Percentiles rank a stretch among this genome's conserved stretches.
phyloP scores from a whole-genome alignment of 2,113 vertebrate species.

The Morone saxatilis region DNA sequence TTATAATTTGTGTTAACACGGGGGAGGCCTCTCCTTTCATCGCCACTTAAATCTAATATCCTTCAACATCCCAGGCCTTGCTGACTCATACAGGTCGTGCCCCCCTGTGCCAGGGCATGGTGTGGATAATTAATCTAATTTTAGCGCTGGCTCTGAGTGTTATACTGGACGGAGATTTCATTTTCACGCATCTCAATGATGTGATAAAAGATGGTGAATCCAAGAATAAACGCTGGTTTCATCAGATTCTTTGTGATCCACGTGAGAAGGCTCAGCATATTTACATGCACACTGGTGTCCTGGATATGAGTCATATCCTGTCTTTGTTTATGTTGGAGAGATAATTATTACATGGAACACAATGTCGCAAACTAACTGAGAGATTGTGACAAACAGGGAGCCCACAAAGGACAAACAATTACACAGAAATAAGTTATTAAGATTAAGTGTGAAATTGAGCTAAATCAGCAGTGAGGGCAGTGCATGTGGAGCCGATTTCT shows the following conservation, averaged over 20 bases:
- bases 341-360: neutral
- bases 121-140: conserved; percentile 73
- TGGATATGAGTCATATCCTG: neutral
- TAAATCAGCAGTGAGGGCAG: neutral
- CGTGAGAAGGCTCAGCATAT: neutral
- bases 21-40: conserved; percentile 55
- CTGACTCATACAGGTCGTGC: conserved; percentile 60
- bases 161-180: conserved; percentile 21
- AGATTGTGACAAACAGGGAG: neutral
- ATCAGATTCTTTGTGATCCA: neutral
- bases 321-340: neutral
- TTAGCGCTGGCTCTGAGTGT: conserved; percentile 45
- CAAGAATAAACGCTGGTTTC: neutral
- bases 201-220: neutral
- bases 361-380: neutral
- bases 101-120: conserved; percentile 42
- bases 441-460: neutral
- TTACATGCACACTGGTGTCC: neutral
- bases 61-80: conserved; percentile 48
- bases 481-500: neutral
- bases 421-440: neutral
- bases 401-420: neutral
- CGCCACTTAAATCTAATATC: conserved; percentile 68
- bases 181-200: conserved; percentile 25
- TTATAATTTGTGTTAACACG: conserved; percentile 63